phyloP scores from a whole-genome alignment of 2,797 vertebrate genomes.

The Acipenser transmontanus region DNA sequence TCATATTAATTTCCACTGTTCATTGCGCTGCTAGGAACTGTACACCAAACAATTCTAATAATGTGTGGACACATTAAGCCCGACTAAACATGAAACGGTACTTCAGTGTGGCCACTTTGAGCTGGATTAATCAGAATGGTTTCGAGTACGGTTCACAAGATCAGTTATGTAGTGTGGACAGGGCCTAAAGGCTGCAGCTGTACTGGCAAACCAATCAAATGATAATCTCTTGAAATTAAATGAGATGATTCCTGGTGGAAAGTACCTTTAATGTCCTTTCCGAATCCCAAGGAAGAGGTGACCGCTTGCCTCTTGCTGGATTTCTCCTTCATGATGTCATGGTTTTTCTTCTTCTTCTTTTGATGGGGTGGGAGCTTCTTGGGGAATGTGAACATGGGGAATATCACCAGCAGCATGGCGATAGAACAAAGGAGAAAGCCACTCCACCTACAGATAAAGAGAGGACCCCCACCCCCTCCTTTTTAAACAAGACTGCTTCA shows the following conservation, averaged over 20 bases:
- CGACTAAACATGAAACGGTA: no score
- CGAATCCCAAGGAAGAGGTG: slow-evolving; percentile 87
- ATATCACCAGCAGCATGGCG: slow-evolving; percentile 95
- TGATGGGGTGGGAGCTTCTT: slow-evolving; percentile 95
- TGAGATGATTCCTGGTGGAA: background rate
- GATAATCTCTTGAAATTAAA: background rate
- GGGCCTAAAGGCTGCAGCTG: background rate
- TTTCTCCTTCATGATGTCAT: slow-evolving; percentile 87
- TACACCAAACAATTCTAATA: no score
- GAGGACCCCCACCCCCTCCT: background rate
- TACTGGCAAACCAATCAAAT: background rate
- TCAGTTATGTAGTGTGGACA: no score
- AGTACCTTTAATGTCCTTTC: slow-evolving; percentile 89
- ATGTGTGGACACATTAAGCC: no score
- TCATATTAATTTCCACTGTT: no score
- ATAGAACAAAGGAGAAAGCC: slow-evolving; percentile 91
- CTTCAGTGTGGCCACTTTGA: no score
- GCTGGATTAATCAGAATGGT: no score
- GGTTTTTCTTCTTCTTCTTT: slow-evolving; percentile 89
- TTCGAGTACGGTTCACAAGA: no score
- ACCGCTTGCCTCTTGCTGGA: slow-evolving; percentile 67
- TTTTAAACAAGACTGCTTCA: background rate
- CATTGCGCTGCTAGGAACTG: no score
- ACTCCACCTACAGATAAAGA: slow-evolving; percentile 76
- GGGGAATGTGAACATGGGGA: slow-evolving; percentile 98